Evolutionary conservation across 2,888 invertebrate genomes (phyloP).

Genomic region (Meganola albula): DNA sequence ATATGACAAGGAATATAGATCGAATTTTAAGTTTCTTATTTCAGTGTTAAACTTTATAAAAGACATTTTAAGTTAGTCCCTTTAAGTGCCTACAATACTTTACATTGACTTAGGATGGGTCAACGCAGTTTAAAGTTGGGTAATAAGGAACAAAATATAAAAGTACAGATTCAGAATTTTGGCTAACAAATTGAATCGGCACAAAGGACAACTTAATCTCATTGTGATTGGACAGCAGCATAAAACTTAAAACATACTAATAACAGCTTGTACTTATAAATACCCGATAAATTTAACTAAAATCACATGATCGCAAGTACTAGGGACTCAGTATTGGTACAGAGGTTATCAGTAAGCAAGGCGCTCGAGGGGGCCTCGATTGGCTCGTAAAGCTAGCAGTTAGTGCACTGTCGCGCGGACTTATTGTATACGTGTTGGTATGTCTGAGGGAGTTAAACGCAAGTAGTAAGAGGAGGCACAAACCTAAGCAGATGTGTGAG

Average conservation of each 20-base stretch:
- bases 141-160: no score
- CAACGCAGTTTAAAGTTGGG: no score
- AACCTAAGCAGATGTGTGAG: slow-evolving; percentile 74
- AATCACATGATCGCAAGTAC: slow-evolving; percentile 55
- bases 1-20: no score
- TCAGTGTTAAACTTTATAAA: no score
- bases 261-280: slow-evolving; percentile 67
- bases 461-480: slow-evolving; percentile 59
- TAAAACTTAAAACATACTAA: slow-evolving; percentile 35
- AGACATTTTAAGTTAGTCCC: no score
- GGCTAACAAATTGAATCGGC: slow-evolving; percentile 11
- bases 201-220: slow-evolving; percentile 8
- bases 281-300: slow-evolving; percentile 62
- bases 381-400: slow-evolving; percentile 54
- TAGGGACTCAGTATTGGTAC: slow-evolving; percentile 34
- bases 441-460: slow-evolving; percentile 43
- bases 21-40: no score
- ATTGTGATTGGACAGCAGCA: slow-evolving; percentile 34
- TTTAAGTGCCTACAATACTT: no score
- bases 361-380: slow-evolving; percentile 52
- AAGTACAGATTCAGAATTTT: no score
- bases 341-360: slow-evolving; percentile 41
- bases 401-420: slow-evolving; percentile 61
- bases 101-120: no score
- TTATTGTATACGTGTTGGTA: slow-evolving; percentile 49